A percentile compares a stretch with the other conserved stretches of the same genome.
Conservation (phyloP, 2,888 invertebrate species). For the Eurytoma adleriae region DNA sequence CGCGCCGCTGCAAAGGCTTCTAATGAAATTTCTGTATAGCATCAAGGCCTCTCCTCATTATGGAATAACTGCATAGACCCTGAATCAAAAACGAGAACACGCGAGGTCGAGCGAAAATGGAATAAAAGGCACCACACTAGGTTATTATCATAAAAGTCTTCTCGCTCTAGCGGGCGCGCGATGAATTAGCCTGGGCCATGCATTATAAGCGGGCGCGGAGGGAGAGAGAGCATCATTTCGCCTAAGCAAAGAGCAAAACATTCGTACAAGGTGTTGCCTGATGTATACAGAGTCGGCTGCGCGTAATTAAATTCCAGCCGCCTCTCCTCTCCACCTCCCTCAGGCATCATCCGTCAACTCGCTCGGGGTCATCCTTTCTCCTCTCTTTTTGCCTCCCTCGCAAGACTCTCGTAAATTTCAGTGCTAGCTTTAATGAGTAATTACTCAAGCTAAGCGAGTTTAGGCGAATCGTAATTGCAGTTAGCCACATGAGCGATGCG, state of each 20-base stretch:
- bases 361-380: slow-evolving; percentile 24
- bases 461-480: slow-evolving; percentile 49
- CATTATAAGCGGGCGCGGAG: not conserved
- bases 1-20: not conserved
- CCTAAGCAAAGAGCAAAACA: slow-evolving; percentile 44
- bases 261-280: slow-evolving; percentile 44
- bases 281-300: not conserved
- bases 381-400: slow-evolving; percentile 14
- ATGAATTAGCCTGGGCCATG: slow-evolving; percentile 1
- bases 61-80: slow-evolving; percentile 21
- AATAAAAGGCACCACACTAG: too few relatives aligned
- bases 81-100: slow-evolving; percentile 15
- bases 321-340: not conserved
- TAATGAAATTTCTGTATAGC: too few relatives aligned
- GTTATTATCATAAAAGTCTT: too few relatives aligned
- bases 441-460: slow-evolving; percentile 55
- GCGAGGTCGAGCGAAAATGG: too few relatives aligned
- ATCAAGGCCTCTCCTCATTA: not conserved
- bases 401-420: slow-evolving; percentile 50
- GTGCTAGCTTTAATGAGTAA: slow-evolving; percentile 54
- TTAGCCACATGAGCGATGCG: slow-evolving; percentile 39
- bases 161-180: not conserved
- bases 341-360: slow-evolving; percentile 47
- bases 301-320: slow-evolving; percentile 53
- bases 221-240: slow-evolving; percentile 13